These are phyloP conservation scores for Pseudorasbora parva DNA, from an alignment of 2,113 vertebrate genomes.

Conservation along the genomic window DNA sequence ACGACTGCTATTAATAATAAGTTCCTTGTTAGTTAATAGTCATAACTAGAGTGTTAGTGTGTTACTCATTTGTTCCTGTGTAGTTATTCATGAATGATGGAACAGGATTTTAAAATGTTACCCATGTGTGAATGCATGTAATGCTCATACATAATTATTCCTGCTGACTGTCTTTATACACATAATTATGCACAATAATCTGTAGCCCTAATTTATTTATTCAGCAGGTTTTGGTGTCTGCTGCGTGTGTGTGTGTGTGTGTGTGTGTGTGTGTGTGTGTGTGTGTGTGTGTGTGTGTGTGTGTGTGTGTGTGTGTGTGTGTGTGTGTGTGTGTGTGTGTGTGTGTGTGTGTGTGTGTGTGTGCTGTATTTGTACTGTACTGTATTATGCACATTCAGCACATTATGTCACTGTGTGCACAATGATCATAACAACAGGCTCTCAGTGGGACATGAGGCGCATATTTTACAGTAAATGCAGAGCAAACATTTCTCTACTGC, in stretches of 20 bases:
- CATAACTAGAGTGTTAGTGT: too few species aligned
- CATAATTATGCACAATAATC: background rate
- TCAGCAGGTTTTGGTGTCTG: background rate
- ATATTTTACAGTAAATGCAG: constrained; percentile 9
- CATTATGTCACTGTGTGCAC: background rate
- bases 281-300: background rate
- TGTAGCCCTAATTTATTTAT: background rate
- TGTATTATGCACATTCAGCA: constrained; percentile 1
- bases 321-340: background rate
- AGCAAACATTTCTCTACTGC: constrained; percentile 16
- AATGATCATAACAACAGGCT: background rate
- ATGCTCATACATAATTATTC: background rate
- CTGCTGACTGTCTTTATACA: background rate
- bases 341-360: background rate
- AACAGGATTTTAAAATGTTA: too few species aligned
- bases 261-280: background rate
- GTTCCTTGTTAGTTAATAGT: too few species aligned
- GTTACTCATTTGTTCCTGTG: too few species aligned
- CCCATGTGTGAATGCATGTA: background rate
- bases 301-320: background rate
- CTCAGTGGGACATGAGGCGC: constrained; percentile 16
- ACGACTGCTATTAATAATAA: too few species aligned
- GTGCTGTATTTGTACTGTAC: background rate
- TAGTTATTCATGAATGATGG: too few species aligned
- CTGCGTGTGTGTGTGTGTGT: background rate